Evolutionary conservation across 2,888 invertebrate species (phyloP), one percentile per base, ranked within the genome.

Genomic region (Tanytarsus gracilentus): DNA sequence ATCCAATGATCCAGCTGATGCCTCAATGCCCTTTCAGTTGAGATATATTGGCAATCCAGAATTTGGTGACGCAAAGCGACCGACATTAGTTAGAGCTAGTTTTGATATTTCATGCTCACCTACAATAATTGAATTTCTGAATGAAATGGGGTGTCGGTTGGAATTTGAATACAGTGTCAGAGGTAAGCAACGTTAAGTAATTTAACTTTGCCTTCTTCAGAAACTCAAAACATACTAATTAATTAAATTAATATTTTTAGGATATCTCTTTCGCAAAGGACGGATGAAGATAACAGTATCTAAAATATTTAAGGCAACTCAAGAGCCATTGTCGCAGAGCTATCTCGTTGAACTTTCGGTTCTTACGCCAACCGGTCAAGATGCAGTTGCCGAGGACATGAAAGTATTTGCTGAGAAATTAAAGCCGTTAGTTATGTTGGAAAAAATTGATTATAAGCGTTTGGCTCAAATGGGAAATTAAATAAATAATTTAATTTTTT

Each of bases 261-360:
- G 85, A 14, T 94, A 88, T 69, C 90, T 96, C 86, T 96, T 96
- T 69, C 81, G 94, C 62, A 97, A 97, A 74, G 97, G 96, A 0
- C 80, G 95, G 62, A 94, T 97, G 92, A 97, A 97, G 74, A 88
- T 96, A 18, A 94, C 93, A 1, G 95, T 97, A 0, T 90, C 94
- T 1, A 96, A 96, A 74, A 86, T 96, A 62, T 92, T 88, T 68
- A 93, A 92, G 79, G 18, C 44, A 18, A 83, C 88, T 40, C 85
- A 86, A 60, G 95, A 96, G 69, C 84, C 92, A 0, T 85, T 96
- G 66, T 90, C 93, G 1, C 87, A 88, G 69, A 95, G 95, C 68
- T 92, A 94, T 74, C 78, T 96, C 27, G 96, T 97, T 1, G 96
- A 97, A 73, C 76, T 97, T 64, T 94, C 93, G 64, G 85, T 82